Evolutionary conservation across 2,113 vertebrate species (phyloP).

Genomic region (Paramormyrops kingsleyae): DNA sequence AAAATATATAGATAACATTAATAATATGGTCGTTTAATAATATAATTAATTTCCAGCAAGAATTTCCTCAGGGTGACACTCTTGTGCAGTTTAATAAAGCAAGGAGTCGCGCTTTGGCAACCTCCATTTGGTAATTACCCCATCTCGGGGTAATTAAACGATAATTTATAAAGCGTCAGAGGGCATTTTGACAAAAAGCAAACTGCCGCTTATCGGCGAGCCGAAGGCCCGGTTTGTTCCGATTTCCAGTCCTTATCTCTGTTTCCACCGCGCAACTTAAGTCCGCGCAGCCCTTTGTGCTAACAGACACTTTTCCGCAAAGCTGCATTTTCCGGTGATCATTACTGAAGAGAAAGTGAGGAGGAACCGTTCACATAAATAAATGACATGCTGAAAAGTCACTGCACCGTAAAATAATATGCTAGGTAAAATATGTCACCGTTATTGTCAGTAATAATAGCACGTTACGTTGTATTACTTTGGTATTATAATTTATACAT

Average conservation of each 20-base stretch:
- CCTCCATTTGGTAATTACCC: conserved; percentile 78
- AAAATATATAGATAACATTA: conserved; percentile 1
- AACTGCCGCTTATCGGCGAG: conserved; percentile 78
- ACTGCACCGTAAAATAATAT: background rate
- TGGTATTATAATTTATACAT: background rate
- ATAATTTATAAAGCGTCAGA: conserved; percentile 87
- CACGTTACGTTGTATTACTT: background rate
- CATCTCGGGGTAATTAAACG: conserved; percentile 84
- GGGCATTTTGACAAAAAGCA: conserved; percentile 79
- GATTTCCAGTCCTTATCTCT: conserved; percentile 75
- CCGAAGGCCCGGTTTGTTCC: conserved; percentile 76
- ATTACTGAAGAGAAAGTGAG: background rate
- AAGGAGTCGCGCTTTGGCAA: conserved; percentile 25
- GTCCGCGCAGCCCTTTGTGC: conserved; percentile 21
- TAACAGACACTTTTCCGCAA: conserved; percentile 10
- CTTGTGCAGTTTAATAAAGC: background rate
- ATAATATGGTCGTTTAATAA: background rate
- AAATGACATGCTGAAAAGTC: background rate
- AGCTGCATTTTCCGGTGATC: background rate
- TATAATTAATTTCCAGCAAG: background rate
- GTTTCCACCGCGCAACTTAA: conserved; percentile 52
- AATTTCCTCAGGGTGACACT: conserved; percentile 3
- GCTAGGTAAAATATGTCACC: background rate
- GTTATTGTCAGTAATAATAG: background rate
- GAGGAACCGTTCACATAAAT: background rate